Conservation (phyloP, 2,113 vertebrate genomes). For the Accipiter virgatus region DNA sequence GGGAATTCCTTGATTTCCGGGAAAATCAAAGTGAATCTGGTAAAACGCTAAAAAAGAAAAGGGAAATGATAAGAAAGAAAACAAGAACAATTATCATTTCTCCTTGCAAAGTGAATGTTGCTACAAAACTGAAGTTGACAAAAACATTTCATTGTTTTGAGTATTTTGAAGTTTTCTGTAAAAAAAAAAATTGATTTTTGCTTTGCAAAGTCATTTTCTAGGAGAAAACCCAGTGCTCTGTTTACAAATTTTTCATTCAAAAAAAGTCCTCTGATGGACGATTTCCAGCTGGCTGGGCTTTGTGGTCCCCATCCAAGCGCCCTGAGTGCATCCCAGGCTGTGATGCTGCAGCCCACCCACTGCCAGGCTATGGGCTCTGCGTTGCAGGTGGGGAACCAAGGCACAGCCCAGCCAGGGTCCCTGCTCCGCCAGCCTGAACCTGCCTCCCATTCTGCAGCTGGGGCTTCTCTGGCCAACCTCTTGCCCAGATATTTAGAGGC, state of each 20-base stretch:
- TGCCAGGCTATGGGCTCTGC: rapidly evolving
- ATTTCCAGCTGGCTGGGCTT: neutral
- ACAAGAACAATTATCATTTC: neutral
- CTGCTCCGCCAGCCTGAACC: neutral
- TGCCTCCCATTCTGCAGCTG: neutral
- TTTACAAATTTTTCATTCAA: neutral
- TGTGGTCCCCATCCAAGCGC: neutral
- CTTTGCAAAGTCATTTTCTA: neutral
- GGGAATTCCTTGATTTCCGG: neutral
- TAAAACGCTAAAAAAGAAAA: neutral
- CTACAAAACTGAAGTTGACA: neutral
- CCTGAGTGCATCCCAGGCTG: neutral
- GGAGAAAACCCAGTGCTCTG: neutral
- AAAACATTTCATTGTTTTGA: neutral
- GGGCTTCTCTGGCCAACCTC: neutral
- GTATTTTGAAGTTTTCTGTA: neutral
- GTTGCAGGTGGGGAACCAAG: neutral
- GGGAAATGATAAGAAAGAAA: neutral
- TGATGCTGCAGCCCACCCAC: neutral
- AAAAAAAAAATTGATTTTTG: neutral
- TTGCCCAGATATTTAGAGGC: neutral
- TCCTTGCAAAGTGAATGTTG: neutral
- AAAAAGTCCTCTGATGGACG: neutral
- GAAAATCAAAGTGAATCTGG: neutral
- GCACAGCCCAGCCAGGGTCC: neutral